Percentiles rank a stretch among this genome's conserved stretches.
These are phyloP conservation scores for Ypsolopha scabrella DNA, from an alignment of 2,888 invertebrate species.

Conservation along the genomic window DNA sequence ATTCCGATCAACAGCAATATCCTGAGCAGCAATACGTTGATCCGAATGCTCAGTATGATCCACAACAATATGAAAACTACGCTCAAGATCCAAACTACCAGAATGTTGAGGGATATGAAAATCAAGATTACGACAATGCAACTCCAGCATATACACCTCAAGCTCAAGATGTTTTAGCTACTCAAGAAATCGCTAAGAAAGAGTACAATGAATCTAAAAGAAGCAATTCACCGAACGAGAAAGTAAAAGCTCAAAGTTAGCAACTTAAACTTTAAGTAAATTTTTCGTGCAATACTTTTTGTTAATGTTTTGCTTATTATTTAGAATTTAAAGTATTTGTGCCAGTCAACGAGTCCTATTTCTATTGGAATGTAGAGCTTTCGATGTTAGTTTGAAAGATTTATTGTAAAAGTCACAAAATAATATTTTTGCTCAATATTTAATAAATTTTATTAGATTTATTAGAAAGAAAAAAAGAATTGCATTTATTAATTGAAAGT, in stretches of 20 bases:
- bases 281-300: slow-evolving; percentile 15
- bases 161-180: slow-evolving; percentile 15
- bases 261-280: slow-evolving; percentile 17
- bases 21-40: slow-evolving; percentile 22
- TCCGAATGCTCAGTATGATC: slow-evolving; percentile 36
- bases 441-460: not conserved
- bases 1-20: slow-evolving; percentile 2
- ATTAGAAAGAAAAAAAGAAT: not conserved
- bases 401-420: not conserved
- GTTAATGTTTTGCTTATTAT: slow-evolving; percentile 36
- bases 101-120: slow-evolving; percentile 32
- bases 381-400: not conserved
- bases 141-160: slow-evolving; percentile 27
- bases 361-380: slow-evolving; percentile 3
- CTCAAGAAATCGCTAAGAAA: slow-evolving; percentile 6
- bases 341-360: slow-evolving; percentile 6
- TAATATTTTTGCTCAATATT: slow-evolving; percentile 22
- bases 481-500: not conserved
- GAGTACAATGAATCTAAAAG: slow-evolving; percentile 18
- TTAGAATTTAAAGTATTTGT: slow-evolving; percentile 7
- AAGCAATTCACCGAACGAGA: slow-evolving; percentile 20
- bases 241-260: slow-evolving; percentile 48
- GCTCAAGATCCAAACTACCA: slow-evolving; percentile 35
- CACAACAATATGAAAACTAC: slow-evolving; percentile 35
- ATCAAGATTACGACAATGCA: slow-evolving; percentile 16